Evolutionary conservation across 2,888 invertebrate genomes (phyloP).

Genomic region (Sepioteuthis lessoniana): DNA sequence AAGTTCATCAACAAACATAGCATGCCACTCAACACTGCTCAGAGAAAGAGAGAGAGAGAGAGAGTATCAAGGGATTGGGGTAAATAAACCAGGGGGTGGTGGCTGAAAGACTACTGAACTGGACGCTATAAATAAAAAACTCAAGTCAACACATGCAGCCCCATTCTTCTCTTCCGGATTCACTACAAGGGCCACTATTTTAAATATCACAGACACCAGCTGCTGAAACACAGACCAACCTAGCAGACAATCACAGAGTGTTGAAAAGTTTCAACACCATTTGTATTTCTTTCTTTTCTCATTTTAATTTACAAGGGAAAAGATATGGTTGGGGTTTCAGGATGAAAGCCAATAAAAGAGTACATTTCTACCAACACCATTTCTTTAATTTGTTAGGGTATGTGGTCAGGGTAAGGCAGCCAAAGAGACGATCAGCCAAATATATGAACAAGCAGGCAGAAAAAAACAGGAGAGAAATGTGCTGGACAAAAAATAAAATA

Average conservation of each 20-base stretch:
- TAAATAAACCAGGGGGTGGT: neutral
- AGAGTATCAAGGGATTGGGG: neutral
- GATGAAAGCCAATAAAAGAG: neutral
- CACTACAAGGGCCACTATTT: neutral
- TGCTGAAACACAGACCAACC: neutral
- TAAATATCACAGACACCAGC: slow-evolving; percentile 14
- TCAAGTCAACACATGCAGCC: neutral
- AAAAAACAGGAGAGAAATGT: neutral
- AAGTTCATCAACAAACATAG: slow-evolving; percentile 10
- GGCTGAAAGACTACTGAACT: slow-evolving; percentile 33
- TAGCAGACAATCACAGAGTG: neutral
- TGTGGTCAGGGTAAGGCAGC: slow-evolving; percentile 6
- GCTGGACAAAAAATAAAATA: no score
- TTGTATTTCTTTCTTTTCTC: neutral
- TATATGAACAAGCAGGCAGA: neutral
- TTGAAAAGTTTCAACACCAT: neutral
- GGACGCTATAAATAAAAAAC: slow-evolving; percentile 4
- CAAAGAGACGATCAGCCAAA: neutral
- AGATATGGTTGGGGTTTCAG: neutral
- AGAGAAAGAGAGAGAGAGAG: neutral
- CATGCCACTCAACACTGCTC: slow-evolving; percentile 3
- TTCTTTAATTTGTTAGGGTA: neutral
- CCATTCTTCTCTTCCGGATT: neutral
- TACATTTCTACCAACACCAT: neutral
- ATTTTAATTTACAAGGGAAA: neutral